Percentiles rank a stretch among this genome's conserved stretches.
phyloP scores from a whole-genome alignment of 2,888 invertebrate species.

The Drosophila pseudotalamancana region DNA sequence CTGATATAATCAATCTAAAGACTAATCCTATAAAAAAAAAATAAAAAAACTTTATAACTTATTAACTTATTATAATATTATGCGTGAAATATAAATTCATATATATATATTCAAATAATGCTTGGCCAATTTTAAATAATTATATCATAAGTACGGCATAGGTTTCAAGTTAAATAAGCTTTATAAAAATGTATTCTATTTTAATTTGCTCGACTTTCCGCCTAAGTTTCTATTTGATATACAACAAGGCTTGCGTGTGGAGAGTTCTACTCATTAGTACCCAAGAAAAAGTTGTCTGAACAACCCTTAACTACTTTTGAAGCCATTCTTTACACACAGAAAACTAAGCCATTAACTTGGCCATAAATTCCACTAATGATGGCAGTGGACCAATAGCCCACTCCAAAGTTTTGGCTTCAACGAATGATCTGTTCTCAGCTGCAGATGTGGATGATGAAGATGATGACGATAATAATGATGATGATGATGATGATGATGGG shows the following conservation, averaged over 20 bases:
- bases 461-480: slow-evolving; percentile 18
- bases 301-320: slow-evolving; percentile 33
- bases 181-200: too few relatives aligned
- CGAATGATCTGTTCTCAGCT: slow-evolving; percentile 42
- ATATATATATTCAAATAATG: too few relatives aligned
- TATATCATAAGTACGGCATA: too few relatives aligned
- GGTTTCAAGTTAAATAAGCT: not conserved
- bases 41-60: too few relatives aligned
- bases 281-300: not conserved
- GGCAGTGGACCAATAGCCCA: slow-evolving; percentile 20
- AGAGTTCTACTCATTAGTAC: not conserved
- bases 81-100: too few relatives aligned
- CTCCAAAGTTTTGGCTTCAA: slow-evolving; percentile 3
- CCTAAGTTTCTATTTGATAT: not conserved
- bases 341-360: slow-evolving; percentile 65
- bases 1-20: too few relatives aligned
- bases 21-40: too few relatives aligned
- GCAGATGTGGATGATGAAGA: slow-evolving; percentile 17
- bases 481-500: slow-evolving; percentile 13
- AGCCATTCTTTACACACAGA: slow-evolving; percentile 37
- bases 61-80: too few relatives aligned
- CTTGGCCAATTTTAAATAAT: too few relatives aligned
- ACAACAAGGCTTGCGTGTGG: slow-evolving; percentile 2
- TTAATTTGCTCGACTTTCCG: not conserved
- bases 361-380: slow-evolving; percentile 65